These are phyloP conservation scores for Lordiphosa clarofinis DNA, from an alignment of 1,140 invertebrate genomes.

Conservation along the genomic window DNA sequence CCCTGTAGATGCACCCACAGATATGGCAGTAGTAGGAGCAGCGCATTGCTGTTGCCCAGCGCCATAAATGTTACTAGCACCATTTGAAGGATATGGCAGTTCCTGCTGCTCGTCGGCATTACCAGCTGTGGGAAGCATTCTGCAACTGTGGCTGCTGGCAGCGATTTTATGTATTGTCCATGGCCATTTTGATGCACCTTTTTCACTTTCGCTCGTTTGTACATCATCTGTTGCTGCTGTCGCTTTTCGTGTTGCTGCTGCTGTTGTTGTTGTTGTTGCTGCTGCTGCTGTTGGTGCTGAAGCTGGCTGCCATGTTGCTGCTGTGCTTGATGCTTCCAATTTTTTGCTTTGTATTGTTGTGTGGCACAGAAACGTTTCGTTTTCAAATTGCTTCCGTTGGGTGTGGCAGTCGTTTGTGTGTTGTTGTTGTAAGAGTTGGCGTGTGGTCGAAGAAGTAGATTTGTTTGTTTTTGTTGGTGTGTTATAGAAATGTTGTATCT, in stretches of 20 bases:
- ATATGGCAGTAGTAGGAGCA: constrained; percentile 31
- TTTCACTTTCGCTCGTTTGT: constrained; percentile 44
- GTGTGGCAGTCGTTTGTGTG: constrained; percentile 33
- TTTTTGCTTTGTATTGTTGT: constrained; percentile 57
- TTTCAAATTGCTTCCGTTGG: constrained; percentile 66
- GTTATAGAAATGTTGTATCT: constrained; percentile 79
- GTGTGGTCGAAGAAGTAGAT: constrained; percentile 55
- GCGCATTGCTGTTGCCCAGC: constrained; percentile 44
- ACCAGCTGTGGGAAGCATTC: constrained; percentile 32
- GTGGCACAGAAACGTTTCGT: constrained; percentile 52
- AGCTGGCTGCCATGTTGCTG: constrained; percentile 15
- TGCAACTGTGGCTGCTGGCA: constrained; percentile 22
- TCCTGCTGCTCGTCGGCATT: constrained; percentile 18
- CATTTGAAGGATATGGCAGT: constrained; percentile 38
- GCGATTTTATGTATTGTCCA: constrained; percentile 61
- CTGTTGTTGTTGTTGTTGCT: constrained; percentile 26
- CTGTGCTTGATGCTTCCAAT: constrained; percentile 36
- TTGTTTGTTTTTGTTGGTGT: constrained; percentile 66
- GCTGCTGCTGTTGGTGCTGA: constrained; percentile 40
- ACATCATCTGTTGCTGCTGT: constrained; percentile 54
- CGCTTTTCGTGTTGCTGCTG: constrained; percentile 15
- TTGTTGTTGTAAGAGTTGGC: constrained; percentile 59
- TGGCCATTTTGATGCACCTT: constrained; percentile 42
- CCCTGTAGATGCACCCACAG: constrained; percentile 51
- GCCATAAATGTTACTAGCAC: constrained; percentile 18